A percentile compares a stretch with the other conserved stretches of the same genome.
Evolutionary conservation across 2,797 vertebrate species (phyloP).

Genomic region (Limnodromus scolopaceus): DNA sequence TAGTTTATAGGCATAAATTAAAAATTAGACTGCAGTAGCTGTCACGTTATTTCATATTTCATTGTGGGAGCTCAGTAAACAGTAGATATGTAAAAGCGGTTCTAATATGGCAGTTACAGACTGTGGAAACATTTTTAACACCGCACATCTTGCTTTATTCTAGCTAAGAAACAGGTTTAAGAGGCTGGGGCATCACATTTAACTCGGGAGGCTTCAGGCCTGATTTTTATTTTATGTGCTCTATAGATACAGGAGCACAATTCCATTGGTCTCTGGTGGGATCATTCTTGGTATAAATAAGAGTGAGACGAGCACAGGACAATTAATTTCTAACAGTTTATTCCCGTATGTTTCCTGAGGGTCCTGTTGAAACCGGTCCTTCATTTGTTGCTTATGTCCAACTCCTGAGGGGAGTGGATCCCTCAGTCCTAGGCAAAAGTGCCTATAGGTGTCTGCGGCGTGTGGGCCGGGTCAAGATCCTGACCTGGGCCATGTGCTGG

Average conservation of each 20-base stretch:
- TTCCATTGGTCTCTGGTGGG: background rate
- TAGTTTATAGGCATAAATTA: slow-evolving; percentile 34
- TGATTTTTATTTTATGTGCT: background rate
- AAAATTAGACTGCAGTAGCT: slow-evolving; percentile 8
- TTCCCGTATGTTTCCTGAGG: background rate
- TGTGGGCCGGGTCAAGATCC: background rate
- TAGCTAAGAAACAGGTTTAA: background rate
- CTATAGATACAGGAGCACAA: background rate
- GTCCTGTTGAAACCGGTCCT: background rate
- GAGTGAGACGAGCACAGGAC: background rate
- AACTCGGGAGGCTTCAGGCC: background rate
- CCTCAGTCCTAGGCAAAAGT: background rate
- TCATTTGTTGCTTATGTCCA: background rate
- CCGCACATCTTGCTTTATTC: background rate
- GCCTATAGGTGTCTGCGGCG: accelerated
- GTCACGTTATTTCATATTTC: background rate
- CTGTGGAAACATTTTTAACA: background rate
- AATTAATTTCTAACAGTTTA: background rate
- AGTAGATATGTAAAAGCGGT: background rate
- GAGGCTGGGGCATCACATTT: background rate
- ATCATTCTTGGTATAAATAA: background rate
- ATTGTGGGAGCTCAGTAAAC: background rate
- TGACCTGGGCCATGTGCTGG: background rate
- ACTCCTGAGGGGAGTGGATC: background rate
- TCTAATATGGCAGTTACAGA: background rate